Evolutionary conservation across 2,888 invertebrate species (phyloP).

Genomic region (Oligia latruncula): DNA sequence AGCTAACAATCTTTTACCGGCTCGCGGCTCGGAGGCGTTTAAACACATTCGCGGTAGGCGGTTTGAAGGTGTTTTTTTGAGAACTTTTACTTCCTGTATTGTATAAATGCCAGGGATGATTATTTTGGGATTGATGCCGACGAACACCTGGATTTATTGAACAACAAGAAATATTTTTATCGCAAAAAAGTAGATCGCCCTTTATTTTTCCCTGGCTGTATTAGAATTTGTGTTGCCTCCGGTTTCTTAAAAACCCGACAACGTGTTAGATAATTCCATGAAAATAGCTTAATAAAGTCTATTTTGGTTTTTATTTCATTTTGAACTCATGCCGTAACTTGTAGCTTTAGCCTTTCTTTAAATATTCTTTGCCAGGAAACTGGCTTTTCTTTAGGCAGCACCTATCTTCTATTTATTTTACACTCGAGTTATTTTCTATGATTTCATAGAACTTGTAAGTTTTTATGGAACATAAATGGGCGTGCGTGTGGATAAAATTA

Average conservation of each 20-base stretch:
- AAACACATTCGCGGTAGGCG: constrained; percentile 8
- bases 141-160: not conserved
- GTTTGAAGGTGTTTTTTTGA: constrained; percentile 13
- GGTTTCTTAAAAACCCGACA: not conserved
- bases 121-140: not conserved
- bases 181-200: not conserved
- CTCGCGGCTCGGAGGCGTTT: not conserved
- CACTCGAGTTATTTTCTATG: not conserved
- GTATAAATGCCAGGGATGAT: not conserved
- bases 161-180: not conserved
- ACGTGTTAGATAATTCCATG: not conserved
- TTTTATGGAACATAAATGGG: not conserved
- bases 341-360: not conserved
- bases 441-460: not conserved
- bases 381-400: not conserved
- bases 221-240: too few relatives aligned
- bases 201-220: not conserved
- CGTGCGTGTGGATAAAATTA: not conserved
- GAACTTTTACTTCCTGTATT: constrained; percentile 26
- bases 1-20: constrained; percentile 41
- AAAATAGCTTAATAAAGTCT: not conserved
- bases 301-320: not conserved
- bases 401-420: not conserved
- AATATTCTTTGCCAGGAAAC: not conserved
- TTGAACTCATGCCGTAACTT: not conserved